These are phyloP conservation scores for Clarias laeviceps DNA, from an alignment of 2,797 vertebrate genomes.

Conservation along the genomic window DNA sequence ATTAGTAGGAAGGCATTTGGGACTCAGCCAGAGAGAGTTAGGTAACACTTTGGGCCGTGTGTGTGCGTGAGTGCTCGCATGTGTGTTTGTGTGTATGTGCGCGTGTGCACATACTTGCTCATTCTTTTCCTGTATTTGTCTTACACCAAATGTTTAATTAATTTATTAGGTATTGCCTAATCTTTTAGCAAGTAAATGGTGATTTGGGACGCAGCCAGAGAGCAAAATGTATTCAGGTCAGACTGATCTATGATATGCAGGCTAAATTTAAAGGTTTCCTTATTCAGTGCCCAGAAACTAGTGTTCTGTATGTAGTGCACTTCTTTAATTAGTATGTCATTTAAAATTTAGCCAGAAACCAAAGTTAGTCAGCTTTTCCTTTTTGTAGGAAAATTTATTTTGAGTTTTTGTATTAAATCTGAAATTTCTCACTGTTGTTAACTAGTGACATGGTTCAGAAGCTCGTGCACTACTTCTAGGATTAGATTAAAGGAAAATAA, in stretches of 20 bases:
- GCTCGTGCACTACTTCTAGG: too few species aligned
- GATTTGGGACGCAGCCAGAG: slow-evolving; percentile 5
- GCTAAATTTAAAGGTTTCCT: background rate
- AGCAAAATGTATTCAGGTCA: background rate
- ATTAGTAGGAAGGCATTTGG: slow-evolving; percentile 14
- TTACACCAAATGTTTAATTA: background rate
- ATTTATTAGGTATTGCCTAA: background rate
- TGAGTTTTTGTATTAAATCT: background rate
- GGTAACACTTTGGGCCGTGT: background rate
- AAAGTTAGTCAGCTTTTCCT: background rate
- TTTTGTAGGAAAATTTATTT: background rate
- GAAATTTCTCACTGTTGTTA: background rate
- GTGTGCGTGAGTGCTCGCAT: background rate
- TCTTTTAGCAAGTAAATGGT: background rate
- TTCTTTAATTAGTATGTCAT: background rate
- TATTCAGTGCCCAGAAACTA: background rate
- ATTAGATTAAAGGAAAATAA: too few species aligned
- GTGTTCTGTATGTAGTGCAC: background rate
- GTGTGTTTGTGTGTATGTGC: background rate
- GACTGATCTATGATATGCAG: background rate
- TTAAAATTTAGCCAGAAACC: background rate
- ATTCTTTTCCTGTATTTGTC: background rate
- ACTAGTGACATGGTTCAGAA: background rate
- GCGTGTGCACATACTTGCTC: background rate
- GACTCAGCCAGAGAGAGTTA: background rate